Evolutionary conservation across 92 coral and sea anemone genomes (phyloP).

Genomic region (Epizoanthus scotinus): DNA sequence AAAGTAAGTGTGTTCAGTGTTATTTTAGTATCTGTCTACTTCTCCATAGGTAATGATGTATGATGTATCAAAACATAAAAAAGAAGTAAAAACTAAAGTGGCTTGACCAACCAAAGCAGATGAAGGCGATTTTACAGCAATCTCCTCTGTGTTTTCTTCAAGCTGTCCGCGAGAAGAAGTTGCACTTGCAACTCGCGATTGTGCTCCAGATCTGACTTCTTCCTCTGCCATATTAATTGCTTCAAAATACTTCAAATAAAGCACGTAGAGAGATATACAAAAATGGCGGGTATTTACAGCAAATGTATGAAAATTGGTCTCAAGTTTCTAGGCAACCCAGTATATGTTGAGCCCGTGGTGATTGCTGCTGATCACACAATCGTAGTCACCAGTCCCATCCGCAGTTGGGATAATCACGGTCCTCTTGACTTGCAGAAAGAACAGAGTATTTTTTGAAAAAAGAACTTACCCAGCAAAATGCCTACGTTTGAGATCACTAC

Average conservation of each 20-base stretch:
- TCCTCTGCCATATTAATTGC: conserved; percentile 64
- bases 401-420: no score
- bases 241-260: neutral
- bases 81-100: neutral
- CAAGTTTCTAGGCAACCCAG: conserved; percentile 32
- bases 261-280: neutral
- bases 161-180: conserved; percentile 54
- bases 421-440: no score
- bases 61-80: neutral
- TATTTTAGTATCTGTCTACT: neutral
- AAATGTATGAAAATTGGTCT: conserved; percentile 14
- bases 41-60: neutral
- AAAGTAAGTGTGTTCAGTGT: neutral
- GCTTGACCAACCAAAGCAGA: conserved; percentile 69
- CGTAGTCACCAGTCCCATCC: conserved; percentile 14
- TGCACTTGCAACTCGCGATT: conserved; percentile 80
- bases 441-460: no score
- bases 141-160: conserved; percentile 56
- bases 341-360: conserved; percentile 15
- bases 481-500: conserved; percentile 47
- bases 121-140: conserved; percentile 47
- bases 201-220: conserved; percentile 70
- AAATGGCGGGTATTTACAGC: conserved; percentile 27
- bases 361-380: conserved; percentile 4
- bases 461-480: neutral